Base-by-base conservation (phyloP, 2,888 invertebrate species). In the Aleiodes alternator region DNA sequence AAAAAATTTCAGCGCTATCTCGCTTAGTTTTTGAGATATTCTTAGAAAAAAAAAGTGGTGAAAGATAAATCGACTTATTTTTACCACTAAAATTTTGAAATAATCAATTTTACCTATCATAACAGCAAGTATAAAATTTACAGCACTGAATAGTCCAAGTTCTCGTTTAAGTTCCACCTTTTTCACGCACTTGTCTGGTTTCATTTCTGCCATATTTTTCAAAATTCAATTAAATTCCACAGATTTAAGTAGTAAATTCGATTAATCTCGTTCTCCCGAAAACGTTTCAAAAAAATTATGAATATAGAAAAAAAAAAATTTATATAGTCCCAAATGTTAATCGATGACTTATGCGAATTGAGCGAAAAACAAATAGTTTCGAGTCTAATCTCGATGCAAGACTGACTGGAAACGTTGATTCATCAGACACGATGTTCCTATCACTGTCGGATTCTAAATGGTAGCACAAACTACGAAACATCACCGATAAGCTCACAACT, bases 41-140 rank as follows among this genome's bases (percentile, higher is more conserved):
- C 34, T 34, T 4, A 34, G 3, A 6, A 34, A 34, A 23, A 23
- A 23, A n/a, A n/a, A n/a, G n/a, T n/a, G n/a, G n/a, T n/a, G 23
- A 2, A 23, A 23, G 23, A 23, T 1, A 23, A 23, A 1, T 23
- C 2, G n/a, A n/a, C 2, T 23, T 23, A 23, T 23, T 23, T 2
- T 23, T 2, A 2, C 23, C 23, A 34, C 34, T 6, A 34, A 3
- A 34, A 43, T 43, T 43, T 43, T 9, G 43, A 8, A 75, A 71
- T 12, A 57, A 31, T 38, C 16, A 43, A 11, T 48, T 80, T 77
- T 84, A 92, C 96, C 97, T 80, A 97, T 96, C 96, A 96, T 96
- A 5, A 96, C 96, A 70, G 96, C 95, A 11, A 96, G 92, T 80
- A 97, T 96, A 80, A 96, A 92, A 85, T 95, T 95, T 43, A 95